Conservation (phyloP, 2,113 vertebrate species). For the Deroptyus accipitrinus region DNA sequence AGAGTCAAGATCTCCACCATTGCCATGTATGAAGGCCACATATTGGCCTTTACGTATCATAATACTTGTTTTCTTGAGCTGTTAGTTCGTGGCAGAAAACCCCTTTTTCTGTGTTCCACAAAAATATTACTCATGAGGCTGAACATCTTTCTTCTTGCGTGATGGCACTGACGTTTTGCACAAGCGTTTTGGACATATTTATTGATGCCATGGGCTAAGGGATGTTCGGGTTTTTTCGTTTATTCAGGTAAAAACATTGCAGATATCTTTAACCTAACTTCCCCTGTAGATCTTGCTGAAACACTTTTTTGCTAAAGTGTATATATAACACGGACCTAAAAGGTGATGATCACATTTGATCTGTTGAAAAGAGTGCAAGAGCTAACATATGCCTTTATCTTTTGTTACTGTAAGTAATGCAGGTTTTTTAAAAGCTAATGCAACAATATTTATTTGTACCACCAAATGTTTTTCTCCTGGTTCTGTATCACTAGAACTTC, state of each 20-base stretch:
- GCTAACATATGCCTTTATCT: neutral
- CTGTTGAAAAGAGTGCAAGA: neutral
- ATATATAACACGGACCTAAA: neutral
- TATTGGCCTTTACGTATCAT: neutral
- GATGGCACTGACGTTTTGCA: neutral
- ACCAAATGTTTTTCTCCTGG: neutral
- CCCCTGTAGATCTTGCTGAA: neutral
- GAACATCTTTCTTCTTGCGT: neutral
- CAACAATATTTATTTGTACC: neutral
- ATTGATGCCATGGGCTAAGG: neutral
- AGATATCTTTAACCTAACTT: neutral
- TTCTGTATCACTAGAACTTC: neutral
- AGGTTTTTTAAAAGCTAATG: neutral
- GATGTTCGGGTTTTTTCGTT: neutral
- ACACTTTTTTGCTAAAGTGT: neutral
- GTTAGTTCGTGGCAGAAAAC: neutral
- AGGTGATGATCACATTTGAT: neutral
- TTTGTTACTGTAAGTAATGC: neutral
- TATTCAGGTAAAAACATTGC: neutral
- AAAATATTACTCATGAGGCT: neutral
- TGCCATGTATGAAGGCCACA: rapidly evolving
- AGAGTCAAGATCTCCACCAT: neutral
- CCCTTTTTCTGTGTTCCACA: neutral
- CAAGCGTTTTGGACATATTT: neutral
- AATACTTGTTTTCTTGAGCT: neutral